These are phyloP conservation scores for Orchestia grillus DNA, from an alignment of 1,140 invertebrate species.

Conservation along the genomic window DNA sequence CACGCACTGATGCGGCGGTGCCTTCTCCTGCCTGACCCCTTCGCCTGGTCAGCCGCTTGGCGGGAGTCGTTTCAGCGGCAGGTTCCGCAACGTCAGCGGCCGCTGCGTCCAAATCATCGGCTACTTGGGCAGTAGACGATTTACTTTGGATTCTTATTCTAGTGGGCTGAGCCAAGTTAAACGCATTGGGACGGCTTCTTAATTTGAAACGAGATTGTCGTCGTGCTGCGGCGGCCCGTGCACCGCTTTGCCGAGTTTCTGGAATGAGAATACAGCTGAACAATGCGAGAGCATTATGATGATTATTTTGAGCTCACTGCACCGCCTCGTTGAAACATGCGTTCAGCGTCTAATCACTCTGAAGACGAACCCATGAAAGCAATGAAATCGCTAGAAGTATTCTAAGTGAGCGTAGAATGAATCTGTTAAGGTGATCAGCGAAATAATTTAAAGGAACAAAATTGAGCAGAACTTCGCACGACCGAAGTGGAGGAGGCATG, in stretches of 20 bases:
- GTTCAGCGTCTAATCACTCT: too few species aligned
- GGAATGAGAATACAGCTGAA: background rate
- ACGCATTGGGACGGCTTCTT: background rate
- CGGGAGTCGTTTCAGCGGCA: background rate
- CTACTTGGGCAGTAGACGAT: background rate
- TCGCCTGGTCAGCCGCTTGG: background rate
- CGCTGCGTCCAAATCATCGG: background rate
- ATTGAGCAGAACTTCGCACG: background rate
- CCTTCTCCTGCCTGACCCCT: slow-evolving; percentile 45
- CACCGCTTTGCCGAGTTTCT: background rate
- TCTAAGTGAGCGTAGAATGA: too few species aligned
- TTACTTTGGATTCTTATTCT: background rate
- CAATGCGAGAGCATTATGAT: background rate
- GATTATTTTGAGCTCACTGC: background rate
- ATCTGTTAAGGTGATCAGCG: too few species aligned
- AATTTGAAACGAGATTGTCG: slow-evolving; percentile 37
- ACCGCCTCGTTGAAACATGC: background rate
- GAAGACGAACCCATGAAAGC: too few species aligned
- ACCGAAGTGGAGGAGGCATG: background rate
- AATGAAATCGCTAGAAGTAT: too few species aligned
- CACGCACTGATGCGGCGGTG: background rate
- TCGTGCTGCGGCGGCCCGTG: background rate
- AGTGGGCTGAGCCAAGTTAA: background rate
- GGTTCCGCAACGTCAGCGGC: background rate
- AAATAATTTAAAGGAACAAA: too few species aligned